Conservation (phyloP, 2,113 vertebrate genomes). For the Macrotus californicus region DNA sequence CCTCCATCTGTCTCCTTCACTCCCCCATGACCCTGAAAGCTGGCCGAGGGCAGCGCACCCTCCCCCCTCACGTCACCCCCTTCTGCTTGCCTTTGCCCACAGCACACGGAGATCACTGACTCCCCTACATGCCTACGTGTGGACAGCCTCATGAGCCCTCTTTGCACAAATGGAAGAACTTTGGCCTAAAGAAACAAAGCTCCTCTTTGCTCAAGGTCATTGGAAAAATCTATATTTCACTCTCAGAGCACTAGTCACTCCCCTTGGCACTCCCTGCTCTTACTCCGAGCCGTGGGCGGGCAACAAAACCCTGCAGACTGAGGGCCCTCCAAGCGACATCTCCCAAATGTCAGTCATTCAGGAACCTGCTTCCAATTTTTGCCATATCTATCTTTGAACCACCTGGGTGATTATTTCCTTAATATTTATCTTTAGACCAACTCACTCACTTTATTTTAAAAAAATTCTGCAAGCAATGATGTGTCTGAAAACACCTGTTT, state of each 20-base stretch:
- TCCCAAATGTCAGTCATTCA: neutral
- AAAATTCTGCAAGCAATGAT: neutral
- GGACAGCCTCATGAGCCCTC: neutral
- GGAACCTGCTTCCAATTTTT: neutral
- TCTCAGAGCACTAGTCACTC: neutral
- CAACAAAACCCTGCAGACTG: rapidly evolving
- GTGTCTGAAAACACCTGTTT: neutral
- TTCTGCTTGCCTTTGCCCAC: neutral
- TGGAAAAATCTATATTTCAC: neutral
- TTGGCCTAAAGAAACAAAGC: neutral
- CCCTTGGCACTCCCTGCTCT: too few species aligned
- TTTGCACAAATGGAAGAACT: neutral
- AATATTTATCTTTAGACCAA: conserved; percentile 1
- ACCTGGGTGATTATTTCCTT: neutral
- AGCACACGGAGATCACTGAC: too few species aligned
- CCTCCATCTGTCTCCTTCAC: neutral
- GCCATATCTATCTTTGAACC: neutral
- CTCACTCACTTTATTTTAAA: neutral
- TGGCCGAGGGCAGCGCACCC: neutral
- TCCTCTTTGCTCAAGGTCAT: neutral
- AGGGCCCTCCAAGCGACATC: neutral
- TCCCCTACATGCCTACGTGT: neutral
- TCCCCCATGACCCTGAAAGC: neutral
- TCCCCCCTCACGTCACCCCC: neutral
- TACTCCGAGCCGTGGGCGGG: neutral